phyloP scores from a whole-genome alignment of 2,113 vertebrate species.

The Natator depressus region DNA sequence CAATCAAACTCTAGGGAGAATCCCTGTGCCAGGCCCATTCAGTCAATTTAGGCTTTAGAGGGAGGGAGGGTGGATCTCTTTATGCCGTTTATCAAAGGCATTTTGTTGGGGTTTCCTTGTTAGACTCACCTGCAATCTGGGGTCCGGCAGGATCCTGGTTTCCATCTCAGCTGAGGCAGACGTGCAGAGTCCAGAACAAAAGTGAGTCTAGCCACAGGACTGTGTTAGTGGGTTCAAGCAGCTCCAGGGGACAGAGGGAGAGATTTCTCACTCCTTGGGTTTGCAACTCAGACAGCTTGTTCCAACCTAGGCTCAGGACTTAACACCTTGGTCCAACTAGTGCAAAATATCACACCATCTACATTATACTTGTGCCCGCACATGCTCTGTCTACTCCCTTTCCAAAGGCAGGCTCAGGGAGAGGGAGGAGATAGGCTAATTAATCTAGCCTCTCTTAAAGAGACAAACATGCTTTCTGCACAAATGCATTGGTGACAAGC shows the following conservation, averaged over 20 bases:
- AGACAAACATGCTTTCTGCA: not conserved
- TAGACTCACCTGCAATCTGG: not conserved
- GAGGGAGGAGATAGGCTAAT: not conserved
- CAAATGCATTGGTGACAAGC: not conserved
- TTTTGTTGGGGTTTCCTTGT: not conserved
- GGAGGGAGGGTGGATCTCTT: not conserved
- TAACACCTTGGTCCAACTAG: not conserved
- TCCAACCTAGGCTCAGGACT: not conserved
- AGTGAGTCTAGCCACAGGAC: not conserved
- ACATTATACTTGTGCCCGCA: not conserved
- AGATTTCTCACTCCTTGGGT: not conserved
- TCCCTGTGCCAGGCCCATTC: not conserved
- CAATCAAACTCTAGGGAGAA: not conserved
- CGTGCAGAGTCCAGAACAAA: not conserved
- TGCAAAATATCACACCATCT: not conserved
- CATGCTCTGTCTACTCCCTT: not conserved
- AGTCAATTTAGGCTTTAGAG: not conserved
- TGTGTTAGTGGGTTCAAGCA: not conserved
- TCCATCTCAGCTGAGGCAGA: not conserved
- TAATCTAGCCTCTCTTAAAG: not conserved
- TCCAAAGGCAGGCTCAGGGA: not conserved
- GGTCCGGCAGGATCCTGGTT: not conserved
- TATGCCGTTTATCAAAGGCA: fast-evolving
- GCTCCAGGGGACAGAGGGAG: not conserved
- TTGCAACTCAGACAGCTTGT: not conserved